Conservation (phyloP, 2,888 invertebrate species). For the Macropis europaea region DNA sequence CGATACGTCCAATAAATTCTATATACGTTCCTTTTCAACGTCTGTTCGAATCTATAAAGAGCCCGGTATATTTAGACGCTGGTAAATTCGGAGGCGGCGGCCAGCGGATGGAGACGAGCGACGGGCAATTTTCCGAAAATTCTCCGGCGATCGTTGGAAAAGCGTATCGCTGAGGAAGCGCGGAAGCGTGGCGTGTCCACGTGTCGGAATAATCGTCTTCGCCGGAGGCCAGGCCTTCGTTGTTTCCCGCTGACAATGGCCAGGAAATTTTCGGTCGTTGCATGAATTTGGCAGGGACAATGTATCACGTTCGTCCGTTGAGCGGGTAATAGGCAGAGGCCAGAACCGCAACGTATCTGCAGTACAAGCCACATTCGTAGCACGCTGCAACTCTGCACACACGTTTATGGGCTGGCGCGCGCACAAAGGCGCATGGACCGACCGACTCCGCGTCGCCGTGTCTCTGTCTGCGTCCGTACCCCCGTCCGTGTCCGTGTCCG, state of each 20-base stretch:
- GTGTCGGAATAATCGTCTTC: slow-evolving; percentile 33
- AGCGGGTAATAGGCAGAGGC: slow-evolving; percentile 49
- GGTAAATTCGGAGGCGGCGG: too few relatives aligned
- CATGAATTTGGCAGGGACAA: slow-evolving; percentile 67
- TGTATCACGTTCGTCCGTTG: slow-evolving; percentile 59
- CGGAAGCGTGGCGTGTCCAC: slow-evolving; percentile 19
- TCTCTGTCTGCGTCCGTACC: too few relatives aligned
- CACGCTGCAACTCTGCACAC: slow-evolving; percentile 49
- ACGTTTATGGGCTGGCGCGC: slow-evolving; percentile 11
- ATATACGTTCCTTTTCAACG: too few relatives aligned
- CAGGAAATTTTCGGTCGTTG: slow-evolving; percentile 59
- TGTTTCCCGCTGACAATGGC: slow-evolving; percentile 28
- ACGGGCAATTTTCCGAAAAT: too few relatives aligned
- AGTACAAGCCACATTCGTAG: slow-evolving; percentile 68
- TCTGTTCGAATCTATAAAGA: too few relatives aligned
- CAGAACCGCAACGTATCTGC: slow-evolving; percentile 72
- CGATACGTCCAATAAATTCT: too few relatives aligned
- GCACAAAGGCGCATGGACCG: slow-evolving; percentile 9
- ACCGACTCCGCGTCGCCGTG: not conserved
- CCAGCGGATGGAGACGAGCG: too few relatives aligned
- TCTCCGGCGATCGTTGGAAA: too few relatives aligned
- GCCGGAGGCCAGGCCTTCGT: slow-evolving; percentile 12
- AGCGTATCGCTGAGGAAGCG: too few relatives aligned
- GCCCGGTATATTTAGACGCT: too few relatives aligned
- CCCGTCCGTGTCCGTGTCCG: not conserved